Conservation (phyloP, 2,888 invertebrate species). For the Prosopocoilus inquinatus region DNA sequence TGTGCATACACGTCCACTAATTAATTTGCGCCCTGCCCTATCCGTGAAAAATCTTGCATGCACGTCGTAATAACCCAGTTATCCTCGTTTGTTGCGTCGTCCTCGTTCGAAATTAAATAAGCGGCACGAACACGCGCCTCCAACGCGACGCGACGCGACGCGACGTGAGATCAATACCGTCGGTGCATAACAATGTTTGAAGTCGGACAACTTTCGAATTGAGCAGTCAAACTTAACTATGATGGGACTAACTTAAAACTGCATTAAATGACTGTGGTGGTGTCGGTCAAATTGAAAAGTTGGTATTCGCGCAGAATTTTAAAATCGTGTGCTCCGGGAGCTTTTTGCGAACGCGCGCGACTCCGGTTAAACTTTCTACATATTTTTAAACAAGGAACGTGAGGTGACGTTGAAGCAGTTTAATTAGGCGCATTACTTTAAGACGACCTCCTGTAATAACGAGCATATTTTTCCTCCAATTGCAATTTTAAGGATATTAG, state of each 20-base stretch:
- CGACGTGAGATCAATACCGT: neutral
- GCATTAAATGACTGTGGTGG: slow-evolving; percentile 8
- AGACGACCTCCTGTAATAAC: neutral
- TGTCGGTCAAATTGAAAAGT: slow-evolving; percentile 4
- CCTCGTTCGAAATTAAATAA: neutral
- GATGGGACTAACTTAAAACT: slow-evolving; percentile 16
- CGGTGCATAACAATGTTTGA: slow-evolving; percentile 3
- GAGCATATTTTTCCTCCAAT: neutral
- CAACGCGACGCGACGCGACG: neutral
- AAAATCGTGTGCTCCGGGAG: neutral
- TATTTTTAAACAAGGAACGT: slow-evolving; percentile 12
- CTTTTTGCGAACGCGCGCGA: neutral
- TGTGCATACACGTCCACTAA: no score
- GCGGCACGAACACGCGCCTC: slow-evolving; percentile 1
- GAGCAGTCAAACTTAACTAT: slow-evolving; percentile 12
- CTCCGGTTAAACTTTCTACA: slow-evolving; percentile 4
- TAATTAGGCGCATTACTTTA: slow-evolving; percentile 9
- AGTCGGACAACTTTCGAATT: slow-evolving; percentile 2
- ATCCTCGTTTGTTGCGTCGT: neutral
- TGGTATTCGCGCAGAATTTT: slow-evolving; percentile 1
- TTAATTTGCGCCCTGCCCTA: neutral
- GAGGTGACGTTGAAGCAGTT: slow-evolving; percentile 8
- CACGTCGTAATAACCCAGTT: neutral
- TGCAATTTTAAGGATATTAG: slow-evolving; percentile 3
- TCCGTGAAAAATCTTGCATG: neutral